phyloP scores from a whole-genome alignment of 1,140 invertebrate species.

The Euwallacea similis region DNA sequence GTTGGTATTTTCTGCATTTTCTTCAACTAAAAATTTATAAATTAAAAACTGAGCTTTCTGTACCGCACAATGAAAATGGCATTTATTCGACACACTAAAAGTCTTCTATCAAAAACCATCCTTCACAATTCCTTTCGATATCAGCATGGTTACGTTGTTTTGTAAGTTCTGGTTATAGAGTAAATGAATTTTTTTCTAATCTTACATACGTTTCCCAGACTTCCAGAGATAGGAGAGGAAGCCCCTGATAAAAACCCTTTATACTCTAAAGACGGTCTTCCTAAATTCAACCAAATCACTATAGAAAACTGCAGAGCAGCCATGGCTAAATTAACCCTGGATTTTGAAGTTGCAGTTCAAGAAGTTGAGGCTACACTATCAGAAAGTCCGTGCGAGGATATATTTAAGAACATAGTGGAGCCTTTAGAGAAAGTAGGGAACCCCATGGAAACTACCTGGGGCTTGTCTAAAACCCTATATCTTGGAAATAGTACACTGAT shows the following conservation, averaged over 20 bases:
- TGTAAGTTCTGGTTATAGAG: conserved; percentile 18
- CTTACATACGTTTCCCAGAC: conserved; percentile 59
- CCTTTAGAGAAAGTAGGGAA: conserved; percentile 73
- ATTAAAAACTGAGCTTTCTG: too few relatives aligned
- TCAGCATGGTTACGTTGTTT: conserved; percentile 22
- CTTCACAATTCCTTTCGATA: conserved; percentile 2
- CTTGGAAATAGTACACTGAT: conserved; percentile 79
- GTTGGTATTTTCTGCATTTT: too few relatives aligned
- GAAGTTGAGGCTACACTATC: conserved; percentile 63
- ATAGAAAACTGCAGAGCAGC: conserved; percentile 80
- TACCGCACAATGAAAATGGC: conserved; percentile 8
- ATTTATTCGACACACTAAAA: conserved; percentile 9
- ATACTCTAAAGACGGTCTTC: conserved; percentile 71
- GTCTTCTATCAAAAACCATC: background rate
- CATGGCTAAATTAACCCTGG: conserved; percentile 78
- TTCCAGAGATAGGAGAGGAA: conserved; percentile 89
- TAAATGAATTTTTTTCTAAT: background rate
- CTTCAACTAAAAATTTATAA: too few relatives aligned
- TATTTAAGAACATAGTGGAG: conserved; percentile 74
- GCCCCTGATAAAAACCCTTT: conserved; percentile 72
- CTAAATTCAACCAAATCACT: conserved; percentile 78
- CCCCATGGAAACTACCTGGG: conserved; percentile 82
- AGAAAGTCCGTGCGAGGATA: conserved; percentile 58
- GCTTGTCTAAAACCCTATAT: conserved; percentile 79
- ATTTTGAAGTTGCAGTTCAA: conserved; percentile 77